These are phyloP conservation scores for Steinernema carpocapsae DNA, from an alignment of 2,888 invertebrate species.

Conservation along the genomic window DNA sequence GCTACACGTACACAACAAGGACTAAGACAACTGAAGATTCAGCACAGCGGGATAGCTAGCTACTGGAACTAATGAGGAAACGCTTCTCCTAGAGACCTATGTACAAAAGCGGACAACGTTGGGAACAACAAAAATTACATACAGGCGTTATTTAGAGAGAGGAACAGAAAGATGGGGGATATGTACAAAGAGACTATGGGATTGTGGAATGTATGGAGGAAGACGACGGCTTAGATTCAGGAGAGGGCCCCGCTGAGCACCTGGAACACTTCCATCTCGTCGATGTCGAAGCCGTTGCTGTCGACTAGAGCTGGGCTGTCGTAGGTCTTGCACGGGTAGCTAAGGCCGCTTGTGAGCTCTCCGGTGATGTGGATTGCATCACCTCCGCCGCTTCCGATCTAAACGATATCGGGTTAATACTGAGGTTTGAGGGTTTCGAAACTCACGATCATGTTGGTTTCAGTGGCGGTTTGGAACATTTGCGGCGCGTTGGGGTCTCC, in stretches of 20 bases:
- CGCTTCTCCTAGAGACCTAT: no score
- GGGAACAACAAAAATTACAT: constrained; percentile 4
- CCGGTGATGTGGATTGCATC: constrained; percentile 67
- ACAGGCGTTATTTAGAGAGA: not conserved
- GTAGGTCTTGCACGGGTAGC: constrained; percentile 60
- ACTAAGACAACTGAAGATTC: no score
- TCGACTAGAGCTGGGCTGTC: constrained; percentile 58
- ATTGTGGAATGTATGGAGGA: constrained; percentile 12
- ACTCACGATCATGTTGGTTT: constrained; percentile 60
- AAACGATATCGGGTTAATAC: constrained; percentile 36
- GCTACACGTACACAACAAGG: constrained; percentile 4
- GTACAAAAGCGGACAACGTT: not conserved
- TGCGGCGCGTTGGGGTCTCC: constrained; percentile 56
- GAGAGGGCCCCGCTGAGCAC: constrained; percentile 37
- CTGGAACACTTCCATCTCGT: constrained; percentile 61
- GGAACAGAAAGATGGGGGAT: not conserved
- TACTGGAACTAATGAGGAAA: no score
- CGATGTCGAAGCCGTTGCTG: constrained; percentile 49
- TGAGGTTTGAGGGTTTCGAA: not conserved
- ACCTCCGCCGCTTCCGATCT: constrained; percentile 67
- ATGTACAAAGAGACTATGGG: constrained; percentile 2
- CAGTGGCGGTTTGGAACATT: constrained; percentile 66
- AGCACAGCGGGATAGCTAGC: no score
- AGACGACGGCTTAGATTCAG: constrained; percentile 16
- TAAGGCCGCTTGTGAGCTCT: constrained; percentile 62